These are phyloP conservation scores for Karalla daura DNA, from an alignment of 2,797 vertebrate species.

Conservation along the genomic window DNA sequence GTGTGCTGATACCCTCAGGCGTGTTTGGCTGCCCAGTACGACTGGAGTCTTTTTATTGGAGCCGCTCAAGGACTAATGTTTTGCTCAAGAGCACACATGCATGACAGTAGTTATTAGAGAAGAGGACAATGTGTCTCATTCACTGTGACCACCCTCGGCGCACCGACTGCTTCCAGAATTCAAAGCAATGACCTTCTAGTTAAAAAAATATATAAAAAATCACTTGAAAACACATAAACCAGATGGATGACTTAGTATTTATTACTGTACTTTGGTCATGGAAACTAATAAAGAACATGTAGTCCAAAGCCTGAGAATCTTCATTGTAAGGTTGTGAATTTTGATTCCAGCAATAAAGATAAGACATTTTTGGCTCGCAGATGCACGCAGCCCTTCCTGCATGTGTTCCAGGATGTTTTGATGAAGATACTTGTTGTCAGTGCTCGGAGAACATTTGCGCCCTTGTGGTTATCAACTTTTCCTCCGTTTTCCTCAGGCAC, in stretches of 20 bases:
- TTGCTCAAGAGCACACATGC: not conserved
- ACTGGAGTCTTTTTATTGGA: not conserved
- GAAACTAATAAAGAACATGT: not conserved
- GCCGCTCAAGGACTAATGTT: not conserved
- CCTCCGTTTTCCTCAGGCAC: too few relatives aligned
- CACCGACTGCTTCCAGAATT: not conserved
- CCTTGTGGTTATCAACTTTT: not conserved
- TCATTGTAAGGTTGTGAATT: not conserved
- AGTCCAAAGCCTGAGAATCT: not conserved
- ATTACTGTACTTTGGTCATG: not conserved
- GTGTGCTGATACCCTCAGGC: not conserved
- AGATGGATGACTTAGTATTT: not conserved
- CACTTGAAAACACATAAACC: not conserved
- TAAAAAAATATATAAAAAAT: not conserved
- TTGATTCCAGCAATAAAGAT: slow-evolving; percentile 1
- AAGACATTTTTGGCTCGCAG: not conserved
- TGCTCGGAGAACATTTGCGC: slow-evolving; percentile 5
- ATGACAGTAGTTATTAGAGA: not conserved
- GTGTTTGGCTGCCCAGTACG: not conserved
- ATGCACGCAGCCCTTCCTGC: not conserved
- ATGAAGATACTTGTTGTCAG: not conserved
- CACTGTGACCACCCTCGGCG: not conserved
- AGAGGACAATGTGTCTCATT: not conserved
- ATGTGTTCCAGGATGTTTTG: not conserved
- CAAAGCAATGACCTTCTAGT: not conserved